Base-by-base conservation (phyloP, 2,113 vertebrate genomes). In the Saccopteryx leptura region DNA sequence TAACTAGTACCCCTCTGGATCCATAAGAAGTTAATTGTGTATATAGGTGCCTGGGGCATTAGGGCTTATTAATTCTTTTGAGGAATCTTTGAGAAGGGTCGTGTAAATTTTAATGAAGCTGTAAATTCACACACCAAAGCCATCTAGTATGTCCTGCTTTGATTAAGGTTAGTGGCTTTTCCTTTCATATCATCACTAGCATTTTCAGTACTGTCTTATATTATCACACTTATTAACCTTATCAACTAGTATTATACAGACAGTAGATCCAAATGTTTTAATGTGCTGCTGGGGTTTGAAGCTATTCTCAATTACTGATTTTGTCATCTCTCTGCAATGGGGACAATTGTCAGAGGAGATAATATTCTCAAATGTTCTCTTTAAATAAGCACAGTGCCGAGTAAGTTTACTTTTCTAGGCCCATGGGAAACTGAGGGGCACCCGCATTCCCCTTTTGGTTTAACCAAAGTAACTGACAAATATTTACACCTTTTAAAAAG, bases 61-160 rank as follows among this genome's bases (percentile, higher is more conserved):
- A 91, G 24, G 83, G 52, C 58, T 92, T 86, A 92, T 92, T 86
- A 92, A 86, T 72, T 90, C 61, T 90, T 94, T 90, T 80, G 54
- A 88, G 48, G 48, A 95, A 69, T 11, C 8, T 92, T 90, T 85
- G 61, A 84, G 61, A 69, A 87, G 9, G 24, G 2, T 90, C 90
- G 33, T 79, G 1, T 90, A 91, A 88, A 91, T 60, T 83, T 14
- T 75, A 86, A 83, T 76, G 60, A 60, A 87, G 23, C 33, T 79
- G 5, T 79, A 79, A 74, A 66, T 91, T n/a, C 48, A 91, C 60
- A 90, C 23, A 75, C 26, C 39, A 26, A 91, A 81, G 10, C 85
- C 18, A 72, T 71, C 48, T 4, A 88, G 26, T 68, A 33, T 18
- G 39, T 93, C 15, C 46, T 23, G 6, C 39, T 88, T 89, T 82